Conservation (phyloP, 2,888 invertebrate genomes). For the Parelbella ahira region DNA sequence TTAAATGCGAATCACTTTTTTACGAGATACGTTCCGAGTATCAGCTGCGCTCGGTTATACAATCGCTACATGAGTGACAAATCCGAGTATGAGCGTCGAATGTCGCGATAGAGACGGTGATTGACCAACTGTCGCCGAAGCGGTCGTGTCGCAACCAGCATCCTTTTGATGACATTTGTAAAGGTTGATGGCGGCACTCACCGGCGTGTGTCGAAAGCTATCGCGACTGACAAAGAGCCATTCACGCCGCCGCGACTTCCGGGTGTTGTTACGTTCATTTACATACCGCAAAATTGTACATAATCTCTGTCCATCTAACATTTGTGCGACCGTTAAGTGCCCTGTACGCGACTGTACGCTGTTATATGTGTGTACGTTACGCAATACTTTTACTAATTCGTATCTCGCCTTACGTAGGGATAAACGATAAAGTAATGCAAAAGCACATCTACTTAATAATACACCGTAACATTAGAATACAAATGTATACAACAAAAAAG, state of each 20-base stretch:
- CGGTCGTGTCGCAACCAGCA: conserved; percentile 27
- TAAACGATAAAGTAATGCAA: too few relatives aligned
- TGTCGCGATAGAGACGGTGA: not conserved
- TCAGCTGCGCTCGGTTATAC: conserved; percentile 3
- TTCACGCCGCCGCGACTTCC: conserved; percentile 14
- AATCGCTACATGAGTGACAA: too few relatives aligned
- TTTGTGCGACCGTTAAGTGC: conserved; percentile 6
- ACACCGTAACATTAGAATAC: too few relatives aligned
- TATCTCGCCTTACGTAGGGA: too few relatives aligned
- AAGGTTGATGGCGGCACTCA: conserved; percentile 31
- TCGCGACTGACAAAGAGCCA: conserved; percentile 11
- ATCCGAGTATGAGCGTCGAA: not conserved
- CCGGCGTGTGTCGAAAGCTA: conserved; percentile 16
- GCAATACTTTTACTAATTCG: conserved; percentile 1
- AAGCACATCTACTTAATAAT: too few relatives aligned
- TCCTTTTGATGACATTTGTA: conserved; percentile 32
- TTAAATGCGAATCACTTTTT: conserved; percentile 11
- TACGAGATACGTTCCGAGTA: conserved; percentile 5
- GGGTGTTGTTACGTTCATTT: conserved; percentile 14
- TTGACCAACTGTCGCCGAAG: conserved; percentile 3
- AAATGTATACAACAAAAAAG: too few relatives aligned
- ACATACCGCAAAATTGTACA: conserved; percentile 11
- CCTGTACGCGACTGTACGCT: conserved; percentile 1
- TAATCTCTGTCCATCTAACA: conserved; percentile 8
- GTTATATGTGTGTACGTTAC: conserved; percentile 1